phyloP scores from a whole-genome alignment of 2,113 vertebrate species.

The Macrotus californicus region DNA sequence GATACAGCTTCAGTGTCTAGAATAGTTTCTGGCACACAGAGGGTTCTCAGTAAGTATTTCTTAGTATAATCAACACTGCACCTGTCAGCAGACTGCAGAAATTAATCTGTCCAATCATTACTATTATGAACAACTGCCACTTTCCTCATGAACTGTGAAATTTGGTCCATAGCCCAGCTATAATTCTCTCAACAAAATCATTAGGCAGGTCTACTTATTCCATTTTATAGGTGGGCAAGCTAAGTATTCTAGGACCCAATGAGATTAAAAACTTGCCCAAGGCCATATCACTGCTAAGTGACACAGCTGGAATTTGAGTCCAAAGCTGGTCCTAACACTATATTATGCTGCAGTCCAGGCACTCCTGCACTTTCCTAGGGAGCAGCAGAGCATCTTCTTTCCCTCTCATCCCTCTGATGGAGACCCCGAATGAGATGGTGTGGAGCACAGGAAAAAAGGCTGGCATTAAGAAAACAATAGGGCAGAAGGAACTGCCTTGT shows the following conservation, averaged over 20 bases:
- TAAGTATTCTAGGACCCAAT: neutral
- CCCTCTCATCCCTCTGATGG: neutral
- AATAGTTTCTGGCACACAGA: neutral
- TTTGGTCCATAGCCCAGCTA: neutral
- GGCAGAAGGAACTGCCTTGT: neutral
- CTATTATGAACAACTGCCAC: neutral
- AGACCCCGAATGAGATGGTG: neutral
- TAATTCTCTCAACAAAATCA: neutral
- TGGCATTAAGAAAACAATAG: conserved; percentile 29
- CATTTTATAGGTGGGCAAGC: neutral
- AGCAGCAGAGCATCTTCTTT: neutral
- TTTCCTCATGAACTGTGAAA: neutral
- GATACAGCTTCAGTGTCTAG: neutral
- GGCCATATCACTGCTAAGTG: neutral
- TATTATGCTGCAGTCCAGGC: accelerated
- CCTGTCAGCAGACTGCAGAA: neutral
- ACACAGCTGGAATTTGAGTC: neutral
- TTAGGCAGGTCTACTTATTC: neutral
- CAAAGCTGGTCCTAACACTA: neutral
- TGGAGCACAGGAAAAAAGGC: neutral
- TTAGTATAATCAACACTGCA: neutral
- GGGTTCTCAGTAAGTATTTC: neutral
- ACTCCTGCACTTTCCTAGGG: neutral
- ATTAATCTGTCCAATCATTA: neutral
- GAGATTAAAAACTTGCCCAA: neutral